Percentiles rank a stretch among this genome's conserved stretches.
Conservation (phyloP, 2,888 invertebrate genomes). For the Orthosia gothica region DNA sequence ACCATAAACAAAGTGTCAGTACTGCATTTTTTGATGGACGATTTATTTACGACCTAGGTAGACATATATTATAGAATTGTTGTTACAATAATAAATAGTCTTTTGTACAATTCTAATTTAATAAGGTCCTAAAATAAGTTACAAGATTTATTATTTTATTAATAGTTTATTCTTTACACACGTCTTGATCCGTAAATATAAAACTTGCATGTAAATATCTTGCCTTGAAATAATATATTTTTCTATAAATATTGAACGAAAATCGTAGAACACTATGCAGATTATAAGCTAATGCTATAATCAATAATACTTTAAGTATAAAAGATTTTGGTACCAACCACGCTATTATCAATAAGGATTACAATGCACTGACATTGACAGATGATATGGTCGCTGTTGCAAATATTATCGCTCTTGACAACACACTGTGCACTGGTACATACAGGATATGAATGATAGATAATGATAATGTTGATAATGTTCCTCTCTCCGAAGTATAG, state of each 20-base stretch:
- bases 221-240: neutral
- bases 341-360: slow-evolving; percentile 10
- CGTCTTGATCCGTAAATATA: neutral
- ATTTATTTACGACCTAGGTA: neutral
- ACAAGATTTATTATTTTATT: neutral
- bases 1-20: neutral
- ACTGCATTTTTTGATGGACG: neutral
- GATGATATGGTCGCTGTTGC: slow-evolving; percentile 12
- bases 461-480: slow-evolving; percentile 2
- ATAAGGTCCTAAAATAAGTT: neutral
- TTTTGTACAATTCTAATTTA: no score
- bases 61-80: no score
- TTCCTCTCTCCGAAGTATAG: neutral
- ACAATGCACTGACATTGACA: slow-evolving; percentile 18
- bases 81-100: no score
- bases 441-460: slow-evolving; percentile 16
- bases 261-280: neutral
- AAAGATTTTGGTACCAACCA: slow-evolving; percentile 11
- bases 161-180: neutral
- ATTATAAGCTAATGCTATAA: neutral
- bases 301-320: neutral
- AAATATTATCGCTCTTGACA: slow-evolving; percentile 33
- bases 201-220: slow-evolving; percentile 17
- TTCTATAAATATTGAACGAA: slow-evolving; percentile 16
- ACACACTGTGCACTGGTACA: slow-evolving; percentile 10